Evolutionary conservation across 2,113 vertebrate genomes (phyloP).

Genomic region (Rhinichthys klamathensis): DNA sequence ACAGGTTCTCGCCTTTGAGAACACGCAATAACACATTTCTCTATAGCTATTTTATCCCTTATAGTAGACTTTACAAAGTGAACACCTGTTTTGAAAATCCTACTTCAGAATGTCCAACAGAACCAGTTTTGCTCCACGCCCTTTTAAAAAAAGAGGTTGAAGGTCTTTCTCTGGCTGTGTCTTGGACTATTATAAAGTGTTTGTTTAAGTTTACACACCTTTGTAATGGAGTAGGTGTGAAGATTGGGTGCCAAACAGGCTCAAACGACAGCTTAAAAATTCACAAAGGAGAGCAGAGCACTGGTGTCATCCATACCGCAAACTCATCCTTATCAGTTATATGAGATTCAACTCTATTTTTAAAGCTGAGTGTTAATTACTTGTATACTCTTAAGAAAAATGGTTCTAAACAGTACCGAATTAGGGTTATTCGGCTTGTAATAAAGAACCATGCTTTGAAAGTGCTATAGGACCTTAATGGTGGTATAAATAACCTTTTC

Average conservation of each 20-base stretch:
- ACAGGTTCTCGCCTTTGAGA: background rate
- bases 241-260: background rate
- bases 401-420: too few relatives aligned
- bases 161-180: conserved; percentile 5
- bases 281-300: background rate
- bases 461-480: too few relatives aligned
- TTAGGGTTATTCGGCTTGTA: too few relatives aligned
- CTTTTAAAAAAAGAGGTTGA: conserved; percentile 32
- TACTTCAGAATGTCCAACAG: conserved; percentile 13
- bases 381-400: too few relatives aligned
- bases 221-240: conserved; percentile 44
- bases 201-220: conserved; percentile 27
- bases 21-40: conserved; percentile 24
- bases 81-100: conserved; percentile 6
- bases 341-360: too few relatives aligned
- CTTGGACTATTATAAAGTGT: conserved; percentile 12
- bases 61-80: background rate
- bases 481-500: too few relatives aligned
- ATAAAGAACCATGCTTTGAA: too few relatives aligned
- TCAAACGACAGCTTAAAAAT: background rate
- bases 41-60: background rate
- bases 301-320: background rate
- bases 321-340: too few relatives aligned
- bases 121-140: conserved; percentile 48
- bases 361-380: too few relatives aligned